Base-by-base conservation (phyloP, 2,113 vertebrate genomes). In the Cyanistes caeruleus region DNA sequence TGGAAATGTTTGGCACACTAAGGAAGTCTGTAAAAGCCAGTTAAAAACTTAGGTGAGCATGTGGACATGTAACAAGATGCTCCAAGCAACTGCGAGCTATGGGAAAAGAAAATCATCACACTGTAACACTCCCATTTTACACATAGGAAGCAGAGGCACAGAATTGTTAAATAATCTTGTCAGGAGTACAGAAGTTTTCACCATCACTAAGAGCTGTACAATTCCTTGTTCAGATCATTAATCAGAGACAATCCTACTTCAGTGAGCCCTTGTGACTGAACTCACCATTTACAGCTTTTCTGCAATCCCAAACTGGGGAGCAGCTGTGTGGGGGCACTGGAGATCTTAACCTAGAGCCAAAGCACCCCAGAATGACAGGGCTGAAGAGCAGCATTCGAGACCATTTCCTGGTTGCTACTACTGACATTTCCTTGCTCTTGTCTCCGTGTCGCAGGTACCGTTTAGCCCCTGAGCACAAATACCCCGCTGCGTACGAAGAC, bases 381-480 rank as follows among this genome's bases (percentile, higher is more conserved):
- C 92, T 92, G 43, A n/a, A 51, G 27, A 69, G 2, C 27, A 82
- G 23, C 22, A 16, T 2, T 13, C 0, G 5, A 39, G 43, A 35
- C 8, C 23, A 18, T 53, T 77, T 86, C 55, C 35, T 48, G 48
- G 31, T 74, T 43, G 17, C 44, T 39, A 0, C 23, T 31, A 11
- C 21, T 49, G 55, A 27, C 3, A 17, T 48, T 75, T 69, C 37
- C 51, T 86, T 58, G 48, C 35, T 2, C 21, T 53, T 49, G 16
- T 72, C 27, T 56, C 10, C 1, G 7, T 44, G 60, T 31, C 6
- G 7, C 53, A 99, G 99, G 80, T 99, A 99, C 55, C 98, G 98
- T 35, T 95, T 98, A 41, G 95, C 98, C 31, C 99, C 99, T 0
- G 97, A 98, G 46, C 97, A 98, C 95, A 98, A 96, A 70, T 98